Evolutionary conservation across 2,797 vertebrate species (phyloP).

Genomic region (Chiroxiphia lanceolata): DNA sequence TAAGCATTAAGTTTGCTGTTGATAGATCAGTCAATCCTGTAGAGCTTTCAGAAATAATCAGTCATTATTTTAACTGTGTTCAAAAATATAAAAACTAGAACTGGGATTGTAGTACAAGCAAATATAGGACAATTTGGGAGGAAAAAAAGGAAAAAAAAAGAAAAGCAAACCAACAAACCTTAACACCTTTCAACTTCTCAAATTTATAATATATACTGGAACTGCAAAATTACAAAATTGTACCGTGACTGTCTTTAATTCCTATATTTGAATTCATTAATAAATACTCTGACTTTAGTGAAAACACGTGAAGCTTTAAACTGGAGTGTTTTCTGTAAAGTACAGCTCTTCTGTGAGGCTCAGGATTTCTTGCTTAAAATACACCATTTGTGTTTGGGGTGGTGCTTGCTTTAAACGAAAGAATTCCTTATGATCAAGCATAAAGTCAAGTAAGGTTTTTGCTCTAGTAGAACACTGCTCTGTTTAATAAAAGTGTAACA

Average conservation of each 20-base stretch:
- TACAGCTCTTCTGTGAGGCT: not conserved
- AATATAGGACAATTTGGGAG: not conserved
- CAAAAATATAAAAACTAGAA: not conserved
- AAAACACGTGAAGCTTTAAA: not conserved
- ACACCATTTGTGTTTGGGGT: not conserved
- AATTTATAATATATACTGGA: not conserved
- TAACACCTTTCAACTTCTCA: not conserved
- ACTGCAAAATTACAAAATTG: not conserved
- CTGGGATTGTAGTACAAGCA: not conserved
- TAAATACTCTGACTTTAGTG: not conserved
- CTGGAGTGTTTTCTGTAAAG: not conserved
- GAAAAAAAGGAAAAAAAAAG: rapidly evolving
- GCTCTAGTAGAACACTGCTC: not conserved
- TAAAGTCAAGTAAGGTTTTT: not conserved
- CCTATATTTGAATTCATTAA: not conserved
- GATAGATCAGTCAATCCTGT: not conserved
- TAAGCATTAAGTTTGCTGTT: not conserved
- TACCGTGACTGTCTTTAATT: not conserved
- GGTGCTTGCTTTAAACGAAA: not conserved
- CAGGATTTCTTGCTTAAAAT: not conserved
- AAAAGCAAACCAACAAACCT: not conserved
- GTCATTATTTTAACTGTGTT: not conserved
- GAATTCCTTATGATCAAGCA: not conserved
- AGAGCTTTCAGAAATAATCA: not conserved
- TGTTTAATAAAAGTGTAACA: not conserved